Base-by-base conservation (phyloP, 2,888 invertebrate genomes). In the Candidula unifasciata region DNA sequence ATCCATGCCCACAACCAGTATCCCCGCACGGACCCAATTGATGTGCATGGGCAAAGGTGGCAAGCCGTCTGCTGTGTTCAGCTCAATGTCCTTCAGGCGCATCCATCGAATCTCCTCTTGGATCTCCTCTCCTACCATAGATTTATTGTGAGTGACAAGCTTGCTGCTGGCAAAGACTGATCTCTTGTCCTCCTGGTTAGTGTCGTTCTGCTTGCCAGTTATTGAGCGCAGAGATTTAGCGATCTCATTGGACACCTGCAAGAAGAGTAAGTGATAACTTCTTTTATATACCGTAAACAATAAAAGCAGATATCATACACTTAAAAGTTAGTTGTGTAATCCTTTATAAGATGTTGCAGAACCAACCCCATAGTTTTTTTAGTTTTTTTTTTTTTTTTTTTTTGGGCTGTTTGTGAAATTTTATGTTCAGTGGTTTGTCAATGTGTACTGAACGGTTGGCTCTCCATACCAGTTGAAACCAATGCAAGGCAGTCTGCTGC, bases 11-110 rank as follows among this genome's bases (percentile, higher is more conserved):
- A 99, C 98, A 0, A 99, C 98, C 1, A 99, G 94, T 88, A 99
- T 97, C 0, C 99, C 99, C 92, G 99, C 99, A 37, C 99, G 95
- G 0, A 99, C 98, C 99, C 99, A 99, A 2, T 98, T 98, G 90
- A 99, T 97, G 93, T 99, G 98, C 97, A 99, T 99, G 0, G 99
- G 99, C 77, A 99, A 94, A 0, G 99, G 99, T 0, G 98, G 98
- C 66, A 99, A 94, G 0, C 99, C 98, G 92, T 99, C 99, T 0
- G 98, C 99, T 0, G 99, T 98, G 87, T 96, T 96, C 24, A 99
- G 93, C 90, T 97, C 96, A 69, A 99, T 97, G 90, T 97, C 96
- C 0, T 98, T 95, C 60, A 99, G 94, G 89, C 97, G 97, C 98
- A 98, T 98, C 98, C 99, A 99, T 57, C 97, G 96, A 88, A 98